Conservation (phyloP, 2,113 vertebrate genomes). For the Aleadryas rufinucha region DNA sequence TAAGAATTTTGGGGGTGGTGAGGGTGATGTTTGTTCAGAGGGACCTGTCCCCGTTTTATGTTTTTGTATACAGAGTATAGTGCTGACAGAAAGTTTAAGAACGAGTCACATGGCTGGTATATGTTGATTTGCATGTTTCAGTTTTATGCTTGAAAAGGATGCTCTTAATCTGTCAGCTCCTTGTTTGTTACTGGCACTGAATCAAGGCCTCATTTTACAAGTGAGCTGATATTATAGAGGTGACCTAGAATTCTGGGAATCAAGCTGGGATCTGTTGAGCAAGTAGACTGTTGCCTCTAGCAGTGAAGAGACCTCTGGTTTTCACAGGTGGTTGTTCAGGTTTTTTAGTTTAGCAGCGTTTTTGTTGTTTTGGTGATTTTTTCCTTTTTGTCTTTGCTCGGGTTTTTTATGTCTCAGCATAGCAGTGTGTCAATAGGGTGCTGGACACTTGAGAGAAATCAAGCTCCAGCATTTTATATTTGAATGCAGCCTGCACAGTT, state of each 20-base stretch:
- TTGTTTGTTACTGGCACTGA: background rate
- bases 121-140: background rate
- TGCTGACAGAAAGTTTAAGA: background rate
- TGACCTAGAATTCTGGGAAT: constrained; percentile 40
- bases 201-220: background rate
- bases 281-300: background rate
- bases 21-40: background rate
- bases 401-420: background rate
- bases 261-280: background rate
- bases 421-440: background rate
- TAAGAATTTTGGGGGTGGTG: background rate
- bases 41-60: background rate
- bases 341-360: background rate
- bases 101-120: background rate
- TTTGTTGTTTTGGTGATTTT: background rate
- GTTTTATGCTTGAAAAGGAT: background rate
- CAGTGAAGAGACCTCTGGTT: background rate
- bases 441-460: background rate
- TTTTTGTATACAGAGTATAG: background rate
- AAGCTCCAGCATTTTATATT: background rate
- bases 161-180: background rate
- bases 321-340: background rate
- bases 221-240: background rate
- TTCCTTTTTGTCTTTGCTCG: background rate
- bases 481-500: background rate